Evolutionary conservation across 2,113 vertebrate species (phyloP).

Genomic region (Myrmecobius fasciatus): DNA sequence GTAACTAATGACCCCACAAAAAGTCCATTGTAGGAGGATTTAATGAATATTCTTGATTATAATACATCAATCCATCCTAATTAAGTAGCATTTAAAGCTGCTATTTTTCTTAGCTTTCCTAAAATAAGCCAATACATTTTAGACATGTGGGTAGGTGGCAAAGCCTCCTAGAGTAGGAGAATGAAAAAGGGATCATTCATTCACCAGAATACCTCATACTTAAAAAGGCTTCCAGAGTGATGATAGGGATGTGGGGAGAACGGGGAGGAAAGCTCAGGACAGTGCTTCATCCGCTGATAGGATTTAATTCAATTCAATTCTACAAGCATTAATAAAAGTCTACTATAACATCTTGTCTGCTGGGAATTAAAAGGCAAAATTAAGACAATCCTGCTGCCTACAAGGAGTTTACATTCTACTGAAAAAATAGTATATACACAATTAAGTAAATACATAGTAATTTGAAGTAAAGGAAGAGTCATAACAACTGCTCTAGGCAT

Average conservation of each 20-base stretch:
- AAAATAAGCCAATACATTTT: conserved; percentile 46
- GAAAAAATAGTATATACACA: not conserved
- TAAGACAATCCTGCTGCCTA: not conserved
- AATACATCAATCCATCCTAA: conserved; percentile 84
- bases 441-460: not conserved
- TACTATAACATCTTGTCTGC: not conserved
- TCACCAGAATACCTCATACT: not conserved
- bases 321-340: not conserved
- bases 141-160: conserved; percentile 19
- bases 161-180: not conserved
- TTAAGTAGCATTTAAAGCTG: conserved; percentile 82
- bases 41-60: conserved; percentile 85
- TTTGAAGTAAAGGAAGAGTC: not conserved
- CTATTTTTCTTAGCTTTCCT: conserved; percentile 54
- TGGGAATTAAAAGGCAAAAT: not conserved
- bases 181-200: not conserved
- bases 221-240: not conserved
- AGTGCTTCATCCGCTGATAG: not conserved
- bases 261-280: not conserved
- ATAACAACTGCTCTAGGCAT: not conserved
- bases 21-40: conserved; percentile 83
- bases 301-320: not conserved
- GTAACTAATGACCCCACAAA: conserved; percentile 72
- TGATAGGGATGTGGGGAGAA: not conserved
- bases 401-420: not conserved